Evolutionary conservation across 2,113 vertebrate species (phyloP).

Genomic region (Thalassarche chlororhynchos): DNA sequence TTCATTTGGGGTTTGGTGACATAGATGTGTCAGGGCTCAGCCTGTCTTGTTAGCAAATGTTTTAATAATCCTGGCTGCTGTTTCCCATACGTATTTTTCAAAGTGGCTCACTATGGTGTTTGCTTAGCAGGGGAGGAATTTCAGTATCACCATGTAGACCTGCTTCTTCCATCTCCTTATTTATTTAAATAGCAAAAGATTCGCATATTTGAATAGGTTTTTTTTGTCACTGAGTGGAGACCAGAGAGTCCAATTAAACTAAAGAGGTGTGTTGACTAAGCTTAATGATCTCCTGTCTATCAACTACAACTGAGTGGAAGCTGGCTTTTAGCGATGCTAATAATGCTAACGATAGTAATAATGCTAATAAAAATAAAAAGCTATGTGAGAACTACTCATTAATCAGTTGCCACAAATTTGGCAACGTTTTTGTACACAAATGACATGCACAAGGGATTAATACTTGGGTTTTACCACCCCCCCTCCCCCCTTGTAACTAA

Average conservation of each 20-base stretch:
- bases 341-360: neutral
- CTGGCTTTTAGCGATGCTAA: neutral
- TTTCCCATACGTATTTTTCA: neutral
- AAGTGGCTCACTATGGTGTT: neutral
- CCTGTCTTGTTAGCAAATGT: neutral
- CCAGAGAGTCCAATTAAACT: neutral
- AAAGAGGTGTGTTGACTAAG: neutral
- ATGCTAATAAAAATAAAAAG: neutral
- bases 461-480: neutral
- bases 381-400: neutral
- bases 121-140: neutral
- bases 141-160: neutral
- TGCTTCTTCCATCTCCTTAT: neutral
- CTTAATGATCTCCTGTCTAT: neutral
- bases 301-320: neutral
- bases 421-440: neutral
- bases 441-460: neutral
- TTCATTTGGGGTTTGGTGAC: neutral
- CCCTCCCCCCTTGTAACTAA: neutral
- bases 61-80: neutral
- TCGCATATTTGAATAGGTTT: fast-evolving
- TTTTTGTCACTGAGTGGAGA: neutral
- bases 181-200: neutral
- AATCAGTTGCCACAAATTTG: neutral
- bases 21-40: neutral